Conservation (phyloP, 2,113 vertebrate genomes). For the Emydocephalus ijimae region DNA sequence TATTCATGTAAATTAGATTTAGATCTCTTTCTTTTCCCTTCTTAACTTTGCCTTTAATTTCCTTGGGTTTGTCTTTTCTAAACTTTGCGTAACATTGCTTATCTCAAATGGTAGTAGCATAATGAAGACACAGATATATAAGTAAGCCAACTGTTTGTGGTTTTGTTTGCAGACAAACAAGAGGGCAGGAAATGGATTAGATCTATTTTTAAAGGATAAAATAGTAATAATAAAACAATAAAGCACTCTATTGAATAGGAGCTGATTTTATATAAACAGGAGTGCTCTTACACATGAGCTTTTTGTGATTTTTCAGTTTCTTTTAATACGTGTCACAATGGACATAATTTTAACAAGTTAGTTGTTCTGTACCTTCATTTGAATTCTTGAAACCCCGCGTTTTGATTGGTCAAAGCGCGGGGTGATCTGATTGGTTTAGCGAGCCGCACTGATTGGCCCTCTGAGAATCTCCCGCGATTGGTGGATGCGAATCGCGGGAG, state of each 20-base stretch:
- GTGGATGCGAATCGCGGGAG: too few species aligned
- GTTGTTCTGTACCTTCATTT: too few species aligned
- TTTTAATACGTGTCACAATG: background rate
- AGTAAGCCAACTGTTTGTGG: background rate
- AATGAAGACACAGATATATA: background rate
- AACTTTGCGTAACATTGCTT: background rate
- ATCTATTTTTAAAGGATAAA: background rate
- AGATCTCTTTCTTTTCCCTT: background rate
- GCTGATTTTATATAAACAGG: background rate
- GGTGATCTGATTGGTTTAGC: too few species aligned
- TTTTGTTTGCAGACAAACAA: background rate
- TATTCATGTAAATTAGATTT: background rate
- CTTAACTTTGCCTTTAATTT: background rate
- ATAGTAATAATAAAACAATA: background rate
- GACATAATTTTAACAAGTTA: background rate
- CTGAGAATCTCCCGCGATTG: too few species aligned
- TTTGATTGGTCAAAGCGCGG: too few species aligned
- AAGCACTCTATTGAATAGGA: background rate
- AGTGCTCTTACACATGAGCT: background rate
- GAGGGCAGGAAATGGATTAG: background rate
- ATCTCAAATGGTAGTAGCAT: background rate
- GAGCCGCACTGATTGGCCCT: too few species aligned
- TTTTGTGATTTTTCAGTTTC: background rate
- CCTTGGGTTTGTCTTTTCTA: background rate
- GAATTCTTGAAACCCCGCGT: too few species aligned